Conservation (phyloP, 2,888 invertebrate species). For the Hypomecis punctinalis region DNA sequence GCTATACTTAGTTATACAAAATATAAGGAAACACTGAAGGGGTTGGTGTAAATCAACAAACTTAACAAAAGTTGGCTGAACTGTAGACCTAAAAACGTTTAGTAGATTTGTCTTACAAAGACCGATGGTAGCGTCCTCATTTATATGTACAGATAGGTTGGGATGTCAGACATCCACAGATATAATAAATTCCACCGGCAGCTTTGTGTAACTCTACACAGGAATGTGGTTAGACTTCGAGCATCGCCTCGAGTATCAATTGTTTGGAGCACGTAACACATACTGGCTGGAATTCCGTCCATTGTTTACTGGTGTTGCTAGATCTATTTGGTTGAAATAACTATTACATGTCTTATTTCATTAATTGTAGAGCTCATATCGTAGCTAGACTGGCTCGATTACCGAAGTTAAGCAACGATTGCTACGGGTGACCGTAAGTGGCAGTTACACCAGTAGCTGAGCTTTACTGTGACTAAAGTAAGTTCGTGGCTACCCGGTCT, state of each 20-base stretch:
- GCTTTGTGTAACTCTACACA: slow-evolving; percentile 27
- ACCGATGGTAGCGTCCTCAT: neutral
- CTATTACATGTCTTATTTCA: too few species aligned
- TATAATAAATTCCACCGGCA: slow-evolving; percentile 22
- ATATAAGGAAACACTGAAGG: neutral
- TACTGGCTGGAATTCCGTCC: slow-evolving; percentile 12
- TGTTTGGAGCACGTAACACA: slow-evolving; percentile 28
- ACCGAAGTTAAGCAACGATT: too few species aligned
- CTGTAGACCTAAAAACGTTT: neutral
- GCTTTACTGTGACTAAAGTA: too few species aligned
- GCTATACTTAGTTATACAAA: neutral
- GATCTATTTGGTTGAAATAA: slow-evolving; percentile 8
- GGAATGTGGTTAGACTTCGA: slow-evolving; percentile 29
- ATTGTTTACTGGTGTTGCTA: slow-evolving; percentile 17
- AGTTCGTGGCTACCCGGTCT: too few species aligned
- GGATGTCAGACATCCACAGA: slow-evolving; percentile 11
- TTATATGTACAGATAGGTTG: neutral
- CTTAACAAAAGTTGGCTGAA: neutral
- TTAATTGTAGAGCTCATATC: too few species aligned
- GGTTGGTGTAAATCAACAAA: neutral
- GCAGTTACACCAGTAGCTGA: too few species aligned
- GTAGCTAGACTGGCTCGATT: too few species aligned
- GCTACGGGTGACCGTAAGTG: too few species aligned
- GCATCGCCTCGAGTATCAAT: slow-evolving; percentile 29
- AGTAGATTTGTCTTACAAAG: neutral